These are phyloP conservation scores for Adela reaumurella DNA, from an alignment of 2,888 invertebrate species.

Conservation along the genomic window DNA sequence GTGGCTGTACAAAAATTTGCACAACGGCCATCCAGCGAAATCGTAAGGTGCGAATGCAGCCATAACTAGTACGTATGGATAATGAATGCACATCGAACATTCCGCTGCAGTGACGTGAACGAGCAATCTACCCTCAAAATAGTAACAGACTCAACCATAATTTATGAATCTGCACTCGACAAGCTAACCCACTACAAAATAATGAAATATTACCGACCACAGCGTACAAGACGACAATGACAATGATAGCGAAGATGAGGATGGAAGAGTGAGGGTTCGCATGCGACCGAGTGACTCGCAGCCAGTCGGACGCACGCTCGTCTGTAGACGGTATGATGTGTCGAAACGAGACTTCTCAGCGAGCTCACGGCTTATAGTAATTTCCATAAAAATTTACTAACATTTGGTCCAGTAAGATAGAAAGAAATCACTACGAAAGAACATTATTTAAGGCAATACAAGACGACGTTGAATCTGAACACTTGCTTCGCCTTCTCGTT, in stretches of 20 bases:
- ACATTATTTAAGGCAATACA: no score
- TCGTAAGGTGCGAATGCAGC: no score
- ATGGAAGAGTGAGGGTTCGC: background rate
- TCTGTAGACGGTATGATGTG: background rate
- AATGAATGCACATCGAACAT: background rate
- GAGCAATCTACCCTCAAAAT: no score
- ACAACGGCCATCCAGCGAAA: no score
- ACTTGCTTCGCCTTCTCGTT: background rate
- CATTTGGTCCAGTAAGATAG: background rate
- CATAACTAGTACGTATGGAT: no score
- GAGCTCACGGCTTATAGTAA: background rate
- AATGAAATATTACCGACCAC: background rate
- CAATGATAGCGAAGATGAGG: background rate
- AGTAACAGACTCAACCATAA: background rate
- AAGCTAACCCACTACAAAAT: background rate
- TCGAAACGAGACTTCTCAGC: background rate
- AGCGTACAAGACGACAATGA: background rate
- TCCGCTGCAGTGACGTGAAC: no score
- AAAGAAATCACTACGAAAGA: background rate
- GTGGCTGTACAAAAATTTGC: no score
- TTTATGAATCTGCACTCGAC: background rate
- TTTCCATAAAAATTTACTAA: background rate
- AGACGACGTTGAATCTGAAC: background rate
- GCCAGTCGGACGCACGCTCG: background rate
- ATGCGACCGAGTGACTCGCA: background rate